These are phyloP conservation scores for Platalea minor DNA, from an alignment of 2,797 vertebrate species.

Conservation along the genomic window DNA sequence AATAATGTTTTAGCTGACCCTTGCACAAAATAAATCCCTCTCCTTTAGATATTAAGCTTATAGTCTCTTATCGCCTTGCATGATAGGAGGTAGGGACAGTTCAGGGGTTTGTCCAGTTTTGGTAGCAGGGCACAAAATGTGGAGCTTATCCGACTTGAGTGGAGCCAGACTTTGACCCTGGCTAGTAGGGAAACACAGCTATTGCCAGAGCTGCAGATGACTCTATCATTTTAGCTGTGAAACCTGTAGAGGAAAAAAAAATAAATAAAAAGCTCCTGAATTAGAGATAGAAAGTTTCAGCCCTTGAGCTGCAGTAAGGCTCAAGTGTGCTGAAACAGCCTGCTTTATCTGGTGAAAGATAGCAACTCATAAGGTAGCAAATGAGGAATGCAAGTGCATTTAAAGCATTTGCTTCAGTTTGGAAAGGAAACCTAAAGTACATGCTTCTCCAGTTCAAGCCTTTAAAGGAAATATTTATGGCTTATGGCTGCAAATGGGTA, in stretches of 20 bases:
- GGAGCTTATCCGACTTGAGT: background rate
- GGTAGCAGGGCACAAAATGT: background rate
- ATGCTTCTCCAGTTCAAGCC: background rate
- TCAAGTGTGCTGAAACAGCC: background rate
- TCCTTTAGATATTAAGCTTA: background rate
- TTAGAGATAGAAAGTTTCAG: background rate
- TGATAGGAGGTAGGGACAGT: background rate
- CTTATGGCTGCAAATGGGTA: background rate
- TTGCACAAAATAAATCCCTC: background rate
- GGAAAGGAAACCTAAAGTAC: background rate
- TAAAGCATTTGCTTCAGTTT: background rate
- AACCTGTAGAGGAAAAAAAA: background rate
- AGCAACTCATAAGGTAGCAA: background rate
- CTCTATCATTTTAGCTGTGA: background rate
- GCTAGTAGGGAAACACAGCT: background rate
- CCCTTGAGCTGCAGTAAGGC: background rate
- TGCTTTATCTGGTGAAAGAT: background rate
- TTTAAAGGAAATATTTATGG: background rate
- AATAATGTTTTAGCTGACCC: background rate
- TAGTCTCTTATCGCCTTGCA: background rate
- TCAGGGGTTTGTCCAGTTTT: background rate
- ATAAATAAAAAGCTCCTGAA: background rate
- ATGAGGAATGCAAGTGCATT: background rate
- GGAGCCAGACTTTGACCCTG: background rate
- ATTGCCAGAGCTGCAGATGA: background rate